phyloP scores from a whole-genome alignment of 2,888 invertebrate genomes.

The Leucophenga montana region DNA sequence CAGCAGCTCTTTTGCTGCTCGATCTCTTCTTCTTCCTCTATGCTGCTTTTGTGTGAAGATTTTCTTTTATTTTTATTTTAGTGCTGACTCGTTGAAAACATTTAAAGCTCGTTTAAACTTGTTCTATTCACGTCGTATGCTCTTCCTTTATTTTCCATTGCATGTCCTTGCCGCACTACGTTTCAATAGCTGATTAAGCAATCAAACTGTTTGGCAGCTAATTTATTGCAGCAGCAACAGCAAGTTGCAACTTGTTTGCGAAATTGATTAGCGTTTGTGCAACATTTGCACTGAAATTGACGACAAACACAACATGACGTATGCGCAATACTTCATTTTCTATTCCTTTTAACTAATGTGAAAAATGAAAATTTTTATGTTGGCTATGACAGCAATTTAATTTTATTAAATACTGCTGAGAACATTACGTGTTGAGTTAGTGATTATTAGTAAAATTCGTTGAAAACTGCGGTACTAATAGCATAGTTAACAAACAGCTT shows the following conservation, averaged over 20 bases:
- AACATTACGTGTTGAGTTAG: too few species aligned
- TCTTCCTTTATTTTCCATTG: background rate
- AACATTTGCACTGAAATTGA: too few species aligned
- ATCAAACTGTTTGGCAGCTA: constrained; percentile 67
- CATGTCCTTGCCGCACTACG: constrained; percentile 28
- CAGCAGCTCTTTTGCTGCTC: constrained; percentile 36
- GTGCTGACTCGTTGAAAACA: constrained; percentile 66
- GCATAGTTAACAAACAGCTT: too few species aligned
- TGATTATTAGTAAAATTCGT: too few species aligned
- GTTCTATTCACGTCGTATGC: background rate
- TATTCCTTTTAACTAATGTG: background rate
- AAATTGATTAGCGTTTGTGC: too few species aligned
- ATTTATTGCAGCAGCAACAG: constrained; percentile 51
- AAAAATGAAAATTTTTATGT: background rate
- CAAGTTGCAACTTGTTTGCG: background rate
- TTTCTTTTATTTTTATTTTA: constrained; percentile 28
- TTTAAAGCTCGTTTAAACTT: constrained; percentile 62
- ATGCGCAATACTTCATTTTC: background rate
- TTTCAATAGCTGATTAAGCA: constrained; percentile 57
- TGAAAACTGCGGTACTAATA: too few species aligned
- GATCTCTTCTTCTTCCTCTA: constrained; percentile 39
- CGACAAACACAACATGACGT: background rate
- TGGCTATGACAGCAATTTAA: too few species aligned
- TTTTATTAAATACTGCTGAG: too few species aligned
- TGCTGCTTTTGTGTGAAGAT: constrained; percentile 13